These are phyloP conservation scores for Procambarus virginalis DNA, from an alignment of 1,140 invertebrate species.

Conservation along the genomic window DNA sequence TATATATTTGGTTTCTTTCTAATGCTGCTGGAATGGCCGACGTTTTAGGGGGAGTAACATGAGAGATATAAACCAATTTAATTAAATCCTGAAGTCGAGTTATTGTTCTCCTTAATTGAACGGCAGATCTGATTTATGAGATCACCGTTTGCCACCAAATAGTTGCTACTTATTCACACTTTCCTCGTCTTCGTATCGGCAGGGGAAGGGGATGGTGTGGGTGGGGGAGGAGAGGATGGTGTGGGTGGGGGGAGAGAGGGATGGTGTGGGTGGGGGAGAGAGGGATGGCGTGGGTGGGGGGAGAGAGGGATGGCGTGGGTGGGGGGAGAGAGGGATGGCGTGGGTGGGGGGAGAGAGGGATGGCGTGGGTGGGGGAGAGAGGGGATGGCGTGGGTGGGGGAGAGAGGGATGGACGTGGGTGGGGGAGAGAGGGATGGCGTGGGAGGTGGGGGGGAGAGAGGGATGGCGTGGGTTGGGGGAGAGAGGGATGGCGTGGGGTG, in stretches of 20 bases:
- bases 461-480: background rate
- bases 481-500: background rate
- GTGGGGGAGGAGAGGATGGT: background rate
- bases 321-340: background rate
- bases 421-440: background rate
- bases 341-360: background rate
- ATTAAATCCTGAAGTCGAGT: slow-evolving; percentile 54
- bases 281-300: background rate
- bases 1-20: too few species aligned
- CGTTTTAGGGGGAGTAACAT: background rate
- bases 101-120: slow-evolving; percentile 60
- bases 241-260: background rate
- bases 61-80: slow-evolving; percentile 60
- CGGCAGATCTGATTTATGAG: slow-evolving; percentile 56
- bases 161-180: slow-evolving; percentile 22
- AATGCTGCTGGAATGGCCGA: too few species aligned
- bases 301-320: background rate
- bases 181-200: slow-evolving; percentile 34
- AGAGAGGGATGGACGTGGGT: background rate
- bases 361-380: too few species aligned
- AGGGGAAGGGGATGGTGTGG: background rate
- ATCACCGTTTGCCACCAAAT: slow-evolving; percentile 19
- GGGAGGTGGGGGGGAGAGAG: background rate
- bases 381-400: background rate
- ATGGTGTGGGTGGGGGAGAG: background rate